A percentile compares a stretch with the other conserved stretches of the same genome.
Evolutionary conservation across 2,113 vertebrate species (phyloP).

Genomic region (Myrmecobius fasciatus): DNA sequence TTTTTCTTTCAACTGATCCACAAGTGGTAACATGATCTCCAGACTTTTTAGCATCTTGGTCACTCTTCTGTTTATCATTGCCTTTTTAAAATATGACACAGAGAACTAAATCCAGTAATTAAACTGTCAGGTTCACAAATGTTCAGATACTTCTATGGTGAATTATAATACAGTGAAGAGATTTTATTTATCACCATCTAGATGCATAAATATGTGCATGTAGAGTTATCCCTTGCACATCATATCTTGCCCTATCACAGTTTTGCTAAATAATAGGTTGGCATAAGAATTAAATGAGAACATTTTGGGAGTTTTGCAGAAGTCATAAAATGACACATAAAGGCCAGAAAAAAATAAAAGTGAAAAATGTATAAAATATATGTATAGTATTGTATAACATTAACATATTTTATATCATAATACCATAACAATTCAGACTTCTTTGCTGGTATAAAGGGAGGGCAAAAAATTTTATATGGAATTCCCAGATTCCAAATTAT

Average conservation of each 20-base stretch:
- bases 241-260: neutral
- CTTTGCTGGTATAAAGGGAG: neutral
- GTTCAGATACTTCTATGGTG: conserved; percentile 59
- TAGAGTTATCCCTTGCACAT: neutral
- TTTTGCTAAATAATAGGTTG: neutral
- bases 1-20: neutral
- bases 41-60: neutral
- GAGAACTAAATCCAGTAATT: conserved; percentile 1
- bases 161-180: conserved; percentile 41
- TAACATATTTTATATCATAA: neutral
- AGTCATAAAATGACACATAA: neutral
- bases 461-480: neutral
- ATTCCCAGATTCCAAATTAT: neutral
- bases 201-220: neutral
- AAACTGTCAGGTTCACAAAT: neutral
- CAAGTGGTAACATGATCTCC: neutral
- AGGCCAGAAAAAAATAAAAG: neutral
- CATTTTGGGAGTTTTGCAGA: neutral
- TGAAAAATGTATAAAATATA: neutral
- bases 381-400: neutral
- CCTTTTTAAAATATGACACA: neutral
- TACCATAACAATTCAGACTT: neutral
- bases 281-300: neutral
- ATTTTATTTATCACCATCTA: conserved; percentile 70
- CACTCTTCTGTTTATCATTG: neutral